Percentiles rank a stretch among this genome's conserved stretches.
Evolutionary conservation across 2,113 vertebrate species (phyloP).

Genomic region (Gorilla gorilla): DNA sequence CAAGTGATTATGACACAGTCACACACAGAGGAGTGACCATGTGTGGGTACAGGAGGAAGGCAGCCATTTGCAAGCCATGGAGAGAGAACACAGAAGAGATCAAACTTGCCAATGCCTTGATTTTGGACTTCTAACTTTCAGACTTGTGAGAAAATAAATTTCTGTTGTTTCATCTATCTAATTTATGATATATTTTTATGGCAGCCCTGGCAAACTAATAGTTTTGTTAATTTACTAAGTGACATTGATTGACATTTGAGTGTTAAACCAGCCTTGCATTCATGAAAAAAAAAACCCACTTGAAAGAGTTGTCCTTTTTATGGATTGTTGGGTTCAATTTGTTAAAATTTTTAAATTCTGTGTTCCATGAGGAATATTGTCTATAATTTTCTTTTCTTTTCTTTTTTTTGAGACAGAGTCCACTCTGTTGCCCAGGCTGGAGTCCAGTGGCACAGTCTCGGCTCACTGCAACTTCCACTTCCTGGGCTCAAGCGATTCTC

Average conservation of each 20-base stretch:
- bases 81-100: not conserved
- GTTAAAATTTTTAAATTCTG: not conserved
- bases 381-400: no score
- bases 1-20: not conserved
- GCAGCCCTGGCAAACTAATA: not conserved
- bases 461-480: no score
- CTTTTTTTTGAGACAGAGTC: no score
- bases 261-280: constrained; percentile 2
- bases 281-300: not conserved
- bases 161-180: not conserved
- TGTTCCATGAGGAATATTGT: not conserved
- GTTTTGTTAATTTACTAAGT: not conserved
- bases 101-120: not conserved
- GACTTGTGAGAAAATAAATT: not conserved
- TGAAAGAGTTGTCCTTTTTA: not conserved
- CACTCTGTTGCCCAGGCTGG: no score
- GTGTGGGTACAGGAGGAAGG: not conserved
- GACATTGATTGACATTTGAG: not conserved
- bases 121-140: not conserved
- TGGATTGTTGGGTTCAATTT: not conserved
- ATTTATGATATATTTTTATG: not conserved
- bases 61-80: not conserved
- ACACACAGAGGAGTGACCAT: not conserved
- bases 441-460: no score
- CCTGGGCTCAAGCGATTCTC: no score